Base-by-base conservation (phyloP, 2,888 invertebrate genomes). In the Volucella zonaria region DNA sequence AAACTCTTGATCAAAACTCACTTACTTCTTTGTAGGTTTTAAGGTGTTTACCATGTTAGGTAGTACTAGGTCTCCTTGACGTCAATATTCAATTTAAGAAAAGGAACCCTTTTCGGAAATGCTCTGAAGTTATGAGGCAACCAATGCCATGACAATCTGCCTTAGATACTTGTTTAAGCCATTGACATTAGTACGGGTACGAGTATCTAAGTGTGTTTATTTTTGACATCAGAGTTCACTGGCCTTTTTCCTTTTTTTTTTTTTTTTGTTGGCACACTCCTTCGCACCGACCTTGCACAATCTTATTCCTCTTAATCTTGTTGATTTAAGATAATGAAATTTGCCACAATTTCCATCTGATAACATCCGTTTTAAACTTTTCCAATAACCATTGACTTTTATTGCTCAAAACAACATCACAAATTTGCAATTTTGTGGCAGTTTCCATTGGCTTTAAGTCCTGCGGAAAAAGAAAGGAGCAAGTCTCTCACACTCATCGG, bases 361-460 rank as follows among this genome's bases (percentile, higher is more conserved):
- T 40, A 15, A 8, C 62, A 56, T 42, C 42, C 47, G 15, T 70
- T 68, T 77, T 47, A 61, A 64, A 78, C 78, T 64, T 71, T 58
- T 66, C 59, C 71, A 64, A 58, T 73, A 73, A 71, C 71, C 51
- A 78, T 71, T 58, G n/a, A 43, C 18, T 78, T 78, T 78, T 71
- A 78, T 78, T 78, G 15, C 59, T 68, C 8, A 23, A 62, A 76
- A 68, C 40, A 76, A 61, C 68, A 67, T 76, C 76, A 54, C 68
- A 70, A 77, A 77, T 70, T 62, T 47, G 10, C 54, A 68, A 54
- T 70, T 49, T 31, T 42, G 56, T 59, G 49, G 42, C 75, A 67
- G 75, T 54, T 70, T 62, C 61, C 61, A n/a, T 23, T n/a, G 40
- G 40, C 38, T 43, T 6, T 31, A 31, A 12, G 11, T 15, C 1